A percentile compares a stretch with the other conserved stretches of the same genome.
phyloP scores from a whole-genome alignment of 2,888 invertebrate species.

The Hoplodrina blanda region DNA sequence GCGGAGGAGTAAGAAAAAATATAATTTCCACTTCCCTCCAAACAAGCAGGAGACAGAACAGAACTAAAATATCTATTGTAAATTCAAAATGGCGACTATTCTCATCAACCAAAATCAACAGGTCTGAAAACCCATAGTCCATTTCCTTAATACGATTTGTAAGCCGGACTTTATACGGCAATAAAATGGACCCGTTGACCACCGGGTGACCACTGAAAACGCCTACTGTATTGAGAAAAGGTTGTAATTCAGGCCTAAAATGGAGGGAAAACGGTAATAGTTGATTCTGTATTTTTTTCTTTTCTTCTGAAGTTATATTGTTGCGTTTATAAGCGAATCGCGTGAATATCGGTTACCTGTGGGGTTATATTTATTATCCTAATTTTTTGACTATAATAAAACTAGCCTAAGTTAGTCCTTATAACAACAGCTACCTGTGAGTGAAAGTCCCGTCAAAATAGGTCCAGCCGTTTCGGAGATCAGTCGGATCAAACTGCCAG shows the following conservation, averaged over 20 bases:
- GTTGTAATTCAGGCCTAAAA: slow-evolving; percentile 59
- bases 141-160: slow-evolving; percentile 58
- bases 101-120: slow-evolving; percentile 62
- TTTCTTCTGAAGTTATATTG: not conserved
- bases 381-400: too few species aligned
- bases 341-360: too few species aligned
- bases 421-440: too few species aligned
- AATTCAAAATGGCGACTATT: not conserved
- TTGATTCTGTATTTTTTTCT: not conserved
- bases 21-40: too few species aligned
- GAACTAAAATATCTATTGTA: not conserved
- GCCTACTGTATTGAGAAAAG: slow-evolving; percentile 68
- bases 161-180: slow-evolving; percentile 53
- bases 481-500: too few species aligned
- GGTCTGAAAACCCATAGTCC: slow-evolving; percentile 54
- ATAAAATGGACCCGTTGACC: slow-evolving; percentile 68
- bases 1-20: too few species aligned
- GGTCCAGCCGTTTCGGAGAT: too few species aligned
- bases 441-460: too few species aligned
- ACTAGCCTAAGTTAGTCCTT: too few species aligned
- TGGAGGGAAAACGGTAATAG: slow-evolving; percentile 25
- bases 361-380: too few species aligned
- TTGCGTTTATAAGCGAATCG: too few species aligned
- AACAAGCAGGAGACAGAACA: too few species aligned
- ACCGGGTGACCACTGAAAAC: slow-evolving; percentile 67